Percentiles rank a stretch among this genome's conserved stretches.
Evolutionary conservation across 2,113 vertebrate genomes (phyloP).

Genomic region (Desmodus rotundus): DNA sequence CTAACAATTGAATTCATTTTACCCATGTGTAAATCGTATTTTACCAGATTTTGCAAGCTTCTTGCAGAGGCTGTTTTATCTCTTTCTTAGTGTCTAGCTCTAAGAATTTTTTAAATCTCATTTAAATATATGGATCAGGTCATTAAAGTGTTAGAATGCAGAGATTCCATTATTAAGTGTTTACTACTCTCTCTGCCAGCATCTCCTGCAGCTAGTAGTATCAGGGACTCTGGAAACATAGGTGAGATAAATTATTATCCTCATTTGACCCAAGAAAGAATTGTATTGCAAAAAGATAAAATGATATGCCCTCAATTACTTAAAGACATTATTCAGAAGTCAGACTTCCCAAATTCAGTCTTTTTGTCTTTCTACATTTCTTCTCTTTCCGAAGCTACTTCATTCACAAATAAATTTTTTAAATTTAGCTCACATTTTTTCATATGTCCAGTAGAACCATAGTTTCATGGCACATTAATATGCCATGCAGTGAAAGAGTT

Average conservation of each 20-base stretch:
- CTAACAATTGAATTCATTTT: neutral
- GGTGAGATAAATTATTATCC: neutral
- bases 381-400: neutral
- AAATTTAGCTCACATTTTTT: neutral
- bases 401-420: neutral
- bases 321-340: neutral
- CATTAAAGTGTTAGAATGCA: neutral
- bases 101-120: neutral
- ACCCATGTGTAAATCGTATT: neutral
- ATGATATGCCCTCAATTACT: neutral
- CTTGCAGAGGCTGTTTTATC: neutral
- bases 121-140: neutral
- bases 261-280: neutral
- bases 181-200: neutral
- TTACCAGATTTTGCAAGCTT: conserved; percentile 1
- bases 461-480: neutral
- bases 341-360: neutral
- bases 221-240: neutral
- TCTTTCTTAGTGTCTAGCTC: neutral
- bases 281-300: neutral
- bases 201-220: neutral
- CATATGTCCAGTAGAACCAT: neutral
- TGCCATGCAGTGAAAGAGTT: neutral
- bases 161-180: neutral
- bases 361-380: neutral